phyloP scores from a whole-genome alignment of 2,888 invertebrate genomes.

The Sarcophaga variegata region DNA sequence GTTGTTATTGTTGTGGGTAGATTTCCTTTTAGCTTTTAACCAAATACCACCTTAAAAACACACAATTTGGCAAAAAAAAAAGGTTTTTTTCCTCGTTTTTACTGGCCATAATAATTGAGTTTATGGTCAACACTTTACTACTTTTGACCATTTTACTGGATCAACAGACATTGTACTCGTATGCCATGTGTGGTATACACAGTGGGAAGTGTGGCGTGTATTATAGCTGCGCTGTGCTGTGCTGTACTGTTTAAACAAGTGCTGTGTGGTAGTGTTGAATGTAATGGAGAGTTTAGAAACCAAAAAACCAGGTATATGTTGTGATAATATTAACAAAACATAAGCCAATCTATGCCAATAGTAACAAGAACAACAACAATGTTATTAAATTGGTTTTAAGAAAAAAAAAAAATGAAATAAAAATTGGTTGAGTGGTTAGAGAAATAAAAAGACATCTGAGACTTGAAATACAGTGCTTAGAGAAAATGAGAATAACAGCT shows the following conservation, averaged over 20 bases:
- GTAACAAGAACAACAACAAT: constrained; percentile 3
- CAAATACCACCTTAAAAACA: no score
- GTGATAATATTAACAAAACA: constrained; percentile 30
- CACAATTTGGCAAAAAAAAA: not conserved
- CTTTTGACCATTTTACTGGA: constrained; percentile 39
- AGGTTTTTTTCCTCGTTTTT: not conserved
- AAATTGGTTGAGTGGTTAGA: not conserved
- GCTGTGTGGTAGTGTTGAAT: no score
- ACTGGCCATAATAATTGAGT: constrained; percentile 51
- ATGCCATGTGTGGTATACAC: not conserved
- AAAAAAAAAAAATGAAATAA: not conserved
- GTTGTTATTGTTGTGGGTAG: not conserved
- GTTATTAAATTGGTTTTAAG: constrained; percentile 18
- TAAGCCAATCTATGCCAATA: constrained; percentile 31
- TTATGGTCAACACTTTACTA: constrained; percentile 65
- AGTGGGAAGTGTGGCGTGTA: not conserved
- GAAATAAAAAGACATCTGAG: not conserved
- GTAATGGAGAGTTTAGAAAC: no score
- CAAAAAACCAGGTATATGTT: not conserved
- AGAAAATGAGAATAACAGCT: not conserved
- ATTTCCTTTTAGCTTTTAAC: not conserved
- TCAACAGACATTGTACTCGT: constrained; percentile 3
- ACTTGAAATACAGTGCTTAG: not conserved
- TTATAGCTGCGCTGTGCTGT: no score
- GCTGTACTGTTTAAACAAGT: no score